phyloP scores from a whole-genome alignment of 2,888 invertebrate species.

The Abscondita cerata region DNA sequence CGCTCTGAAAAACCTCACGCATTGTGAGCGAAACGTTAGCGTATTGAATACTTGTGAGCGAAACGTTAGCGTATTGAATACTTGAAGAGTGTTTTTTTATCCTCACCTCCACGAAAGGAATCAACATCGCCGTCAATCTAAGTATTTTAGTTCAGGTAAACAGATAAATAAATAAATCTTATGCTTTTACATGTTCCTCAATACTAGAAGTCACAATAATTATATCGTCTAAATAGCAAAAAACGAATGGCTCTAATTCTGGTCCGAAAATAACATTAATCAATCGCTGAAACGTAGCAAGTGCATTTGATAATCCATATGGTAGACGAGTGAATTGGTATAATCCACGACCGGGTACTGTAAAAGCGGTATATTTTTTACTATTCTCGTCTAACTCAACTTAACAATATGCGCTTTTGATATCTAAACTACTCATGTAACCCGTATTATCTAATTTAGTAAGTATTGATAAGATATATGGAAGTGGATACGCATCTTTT shows the following conservation, averaged over 20 bases:
- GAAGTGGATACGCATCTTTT: background rate
- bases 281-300: slow-evolving; percentile 42
- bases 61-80: too few species aligned
- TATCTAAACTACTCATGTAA: background rate
- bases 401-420: slow-evolving; percentile 10
- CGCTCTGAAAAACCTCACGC: too few species aligned
- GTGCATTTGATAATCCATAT: slow-evolving; percentile 44
- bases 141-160: too few species aligned
- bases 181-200: slow-evolving; percentile 24
- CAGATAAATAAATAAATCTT: too few species aligned
- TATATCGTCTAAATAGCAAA: slow-evolving; percentile 30
- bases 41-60: too few species aligned
- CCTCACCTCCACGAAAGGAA: too few species aligned
- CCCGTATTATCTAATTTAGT: background rate
- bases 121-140: too few species aligned
- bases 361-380: slow-evolving; percentile 25
- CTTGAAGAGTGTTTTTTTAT: too few species aligned
- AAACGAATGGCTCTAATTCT: slow-evolving; percentile 38
- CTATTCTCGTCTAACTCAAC: slow-evolving; percentile 3
- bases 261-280: slow-evolving; percentile 42
- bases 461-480: background rate
- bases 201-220: slow-evolving; percentile 20
- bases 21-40: too few species aligned
- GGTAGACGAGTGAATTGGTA: slow-evolving; percentile 41
- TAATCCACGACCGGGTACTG: slow-evolving; percentile 33